Base-by-base conservation (phyloP, 2,113 vertebrate genomes). In the Cisticola juncidis region DNA sequence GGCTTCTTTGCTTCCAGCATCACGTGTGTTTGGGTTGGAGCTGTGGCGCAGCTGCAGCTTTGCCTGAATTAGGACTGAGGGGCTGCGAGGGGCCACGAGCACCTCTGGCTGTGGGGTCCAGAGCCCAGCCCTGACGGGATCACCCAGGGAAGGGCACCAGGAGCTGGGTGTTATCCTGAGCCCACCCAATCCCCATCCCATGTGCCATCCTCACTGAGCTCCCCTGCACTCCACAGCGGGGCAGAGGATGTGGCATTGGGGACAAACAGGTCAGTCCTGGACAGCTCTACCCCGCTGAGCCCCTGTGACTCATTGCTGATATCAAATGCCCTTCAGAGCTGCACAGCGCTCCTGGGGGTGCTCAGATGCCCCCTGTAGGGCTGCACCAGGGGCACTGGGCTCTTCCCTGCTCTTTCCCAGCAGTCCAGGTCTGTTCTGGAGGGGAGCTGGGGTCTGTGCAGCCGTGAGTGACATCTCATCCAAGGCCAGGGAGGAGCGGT, bases 391-490 rank as follows among this genome's bases (percentile, higher is more conserved):
- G 64, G 6, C 35, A 1, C 12, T 1, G n/a, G 56, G 53, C 66
- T 51, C 60, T 22, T 4, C 2, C 1, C 53, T 51, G 44, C 65
- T 56, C 60, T 24, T 4, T 3, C 0, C 53, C 8, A 4, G 56
- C 1, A 1, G 19, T 4, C 45, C 45, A 25, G 44, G 4, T 24
- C 31, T 9, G 9, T 14, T 19, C 29, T 69, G 87, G 38, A 3
- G 4, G 31, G 29, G n/a, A 47, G 11, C 7, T 89, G 69, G 14
- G 54, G 0, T 25, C 57, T 62, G 33, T 6, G 33, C 31, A 54
- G 81, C 64, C 1, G 0, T 9, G 60, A 40, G 21, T 16, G 47
- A 31, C 0, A 0, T 22, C 56, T 45, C 23, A 0, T 2, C 60
- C 9, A 17, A 6, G 50, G 60, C 77, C 12, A 15, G 11, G 24